Conservation (phyloP, 2,888 invertebrate species). For the Leptodirus hochenwartii region DNA sequence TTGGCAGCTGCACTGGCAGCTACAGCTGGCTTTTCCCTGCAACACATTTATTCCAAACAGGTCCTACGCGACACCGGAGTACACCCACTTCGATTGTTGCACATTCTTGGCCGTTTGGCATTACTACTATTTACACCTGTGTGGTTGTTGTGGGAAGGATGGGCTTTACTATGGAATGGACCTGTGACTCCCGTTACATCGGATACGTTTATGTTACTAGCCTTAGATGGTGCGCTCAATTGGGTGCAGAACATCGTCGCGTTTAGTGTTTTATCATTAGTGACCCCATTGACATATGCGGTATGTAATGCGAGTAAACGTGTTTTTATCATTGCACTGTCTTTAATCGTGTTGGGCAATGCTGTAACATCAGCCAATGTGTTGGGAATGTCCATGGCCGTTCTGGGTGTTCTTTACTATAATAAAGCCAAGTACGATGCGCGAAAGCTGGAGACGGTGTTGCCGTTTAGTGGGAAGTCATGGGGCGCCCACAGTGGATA, state of each 20-base stretch:
- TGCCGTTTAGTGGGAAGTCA: slow-evolving; percentile 33
- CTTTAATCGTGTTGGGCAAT: slow-evolving; percentile 73
- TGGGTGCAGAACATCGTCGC: slow-evolving; percentile 93
- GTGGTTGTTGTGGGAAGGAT: slow-evolving; percentile 51
- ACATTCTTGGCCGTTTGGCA: slow-evolving; percentile 61
- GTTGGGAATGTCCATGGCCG: slow-evolving; percentile 79
- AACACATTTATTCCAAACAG: slow-evolving; percentile 93
- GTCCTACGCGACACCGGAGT: slow-evolving; percentile 73
- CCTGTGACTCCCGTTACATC: not conserved
- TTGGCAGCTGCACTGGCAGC: slow-evolving; percentile 72
- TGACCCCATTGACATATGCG: slow-evolving; percentile 88
- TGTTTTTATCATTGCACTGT: slow-evolving; percentile 77
- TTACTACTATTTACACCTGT: slow-evolving; percentile 66
- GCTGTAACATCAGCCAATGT: slow-evolving; percentile 78
- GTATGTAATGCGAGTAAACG: slow-evolving; percentile 91
- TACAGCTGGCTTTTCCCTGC: slow-evolving; percentile 81
- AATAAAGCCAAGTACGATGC: too few relatives aligned
- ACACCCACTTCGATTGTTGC: slow-evolving; percentile 75
- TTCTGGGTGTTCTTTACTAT: slow-evolving; percentile 77
- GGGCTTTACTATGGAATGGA: not conserved
- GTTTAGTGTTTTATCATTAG: slow-evolving; percentile 78
- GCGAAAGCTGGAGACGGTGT: slow-evolving; percentile 28
- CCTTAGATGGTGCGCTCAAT: slow-evolving; percentile 70
- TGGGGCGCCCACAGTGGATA: slow-evolving; percentile 29
- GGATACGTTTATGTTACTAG: slow-evolving; percentile 34